Conservation (phyloP, 92 coral and sea anemone genomes). For the Parazoanthus atlanticus region DNA sequence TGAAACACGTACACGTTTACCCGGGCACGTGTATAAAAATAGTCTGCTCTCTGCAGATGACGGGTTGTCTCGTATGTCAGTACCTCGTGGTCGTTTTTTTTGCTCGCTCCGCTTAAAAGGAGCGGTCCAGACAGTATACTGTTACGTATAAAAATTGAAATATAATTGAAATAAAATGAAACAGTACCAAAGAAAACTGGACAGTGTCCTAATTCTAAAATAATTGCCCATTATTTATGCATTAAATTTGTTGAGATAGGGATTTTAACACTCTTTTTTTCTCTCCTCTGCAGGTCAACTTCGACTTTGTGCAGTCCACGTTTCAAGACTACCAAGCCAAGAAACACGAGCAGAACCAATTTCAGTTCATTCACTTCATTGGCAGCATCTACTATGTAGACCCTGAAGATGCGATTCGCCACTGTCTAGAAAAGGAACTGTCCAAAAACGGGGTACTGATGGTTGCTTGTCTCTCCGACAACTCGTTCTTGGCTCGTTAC, state of each 20-base stretch:
- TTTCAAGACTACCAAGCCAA: constrained; percentile 30
- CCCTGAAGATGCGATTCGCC: constrained; percentile 34
- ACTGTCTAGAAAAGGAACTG: constrained; percentile 37
- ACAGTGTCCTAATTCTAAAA: neutral
- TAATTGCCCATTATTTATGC: neutral
- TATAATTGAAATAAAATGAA: too few relatives aligned
- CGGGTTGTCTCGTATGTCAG: too few relatives aligned
- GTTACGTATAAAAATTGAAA: too few relatives aligned
- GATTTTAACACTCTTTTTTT: neutral
- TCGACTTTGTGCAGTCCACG: constrained; percentile 30
- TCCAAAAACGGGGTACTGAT: constrained; percentile 18
- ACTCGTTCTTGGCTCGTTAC: constrained; percentile 32
- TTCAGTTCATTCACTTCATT: constrained; percentile 31
- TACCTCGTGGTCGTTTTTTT: too few relatives aligned
- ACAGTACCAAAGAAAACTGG: too few relatives aligned
- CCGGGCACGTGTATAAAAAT: too few relatives aligned
- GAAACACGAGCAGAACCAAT: constrained; percentile 11
- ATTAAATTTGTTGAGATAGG: neutral
- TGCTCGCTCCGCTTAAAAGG: too few relatives aligned
- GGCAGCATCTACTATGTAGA: constrained; percentile 42
- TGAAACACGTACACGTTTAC: too few relatives aligned
- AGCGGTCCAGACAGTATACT: too few relatives aligned
- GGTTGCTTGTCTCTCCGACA: constrained; percentile 16
- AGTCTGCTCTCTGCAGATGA: too few relatives aligned
- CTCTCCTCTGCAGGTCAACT: constrained; percentile 7